Evolutionary conservation across 2,888 invertebrate genomes (phyloP).

Genomic region (Agrypnus murinus): DNA sequence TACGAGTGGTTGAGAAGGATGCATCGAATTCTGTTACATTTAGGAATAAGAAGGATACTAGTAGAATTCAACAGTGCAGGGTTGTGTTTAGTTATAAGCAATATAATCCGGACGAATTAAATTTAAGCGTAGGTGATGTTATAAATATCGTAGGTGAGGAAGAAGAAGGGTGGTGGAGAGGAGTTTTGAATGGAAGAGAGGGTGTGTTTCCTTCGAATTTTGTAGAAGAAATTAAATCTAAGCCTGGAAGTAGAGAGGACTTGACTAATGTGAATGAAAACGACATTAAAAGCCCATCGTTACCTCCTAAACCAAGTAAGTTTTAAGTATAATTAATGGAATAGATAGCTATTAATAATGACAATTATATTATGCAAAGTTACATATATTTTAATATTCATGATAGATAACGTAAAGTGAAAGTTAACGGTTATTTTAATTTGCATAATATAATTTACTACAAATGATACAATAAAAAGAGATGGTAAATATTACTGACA

Average conservation of each 20-base stretch:
- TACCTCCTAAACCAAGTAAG: constrained; percentile 87
- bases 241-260: constrained; percentile 61
- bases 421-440: constrained; percentile 28
- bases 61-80: constrained; percentile 80
- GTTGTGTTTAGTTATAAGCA: constrained; percentile 94
- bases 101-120: constrained; percentile 94
- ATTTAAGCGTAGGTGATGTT: constrained; percentile 89
- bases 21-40: constrained; percentile 53
- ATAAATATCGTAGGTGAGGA: constrained; percentile 94
- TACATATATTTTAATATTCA: constrained; percentile 21
- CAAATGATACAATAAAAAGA: constrained; percentile 9
- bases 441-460: constrained; percentile 19
- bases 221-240: constrained; percentile 75
- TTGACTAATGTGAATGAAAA: constrained; percentile 57
- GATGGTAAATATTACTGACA: no score
- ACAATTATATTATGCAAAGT: background rate
- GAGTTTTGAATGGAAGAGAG: constrained; percentile 84
- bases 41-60: constrained; percentile 65
- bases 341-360: background rate
- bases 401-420: constrained; percentile 13
- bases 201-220: constrained; percentile 99
- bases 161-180: constrained; percentile 97
- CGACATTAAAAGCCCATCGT: constrained; percentile 75
- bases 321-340: constrained; percentile 24
- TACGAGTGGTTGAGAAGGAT: constrained; percentile 75